Evolutionary conservation across 2,797 vertebrate genomes (phyloP).

Genomic region (Pogonophryne albipinna): DNA sequence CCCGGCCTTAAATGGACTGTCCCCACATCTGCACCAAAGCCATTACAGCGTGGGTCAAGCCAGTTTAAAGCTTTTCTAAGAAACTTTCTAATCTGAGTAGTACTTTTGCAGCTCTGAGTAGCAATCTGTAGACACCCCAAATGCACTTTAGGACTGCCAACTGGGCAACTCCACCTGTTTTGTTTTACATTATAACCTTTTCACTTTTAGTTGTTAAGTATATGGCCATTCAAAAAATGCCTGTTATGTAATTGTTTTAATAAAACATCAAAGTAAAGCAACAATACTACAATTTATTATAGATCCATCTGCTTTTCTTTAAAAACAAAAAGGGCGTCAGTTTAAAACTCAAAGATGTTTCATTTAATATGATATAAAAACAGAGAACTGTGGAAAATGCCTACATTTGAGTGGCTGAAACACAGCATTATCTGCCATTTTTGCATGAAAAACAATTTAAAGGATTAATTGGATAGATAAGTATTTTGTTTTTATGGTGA

Average conservation of each 20-base stretch:
- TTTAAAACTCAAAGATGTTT: too few relatives aligned
- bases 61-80: slow-evolving; percentile 44
- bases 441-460: too few relatives aligned
- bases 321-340: too few relatives aligned
- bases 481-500: too few relatives aligned
- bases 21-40: slow-evolving; percentile 58
- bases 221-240: too few relatives aligned
- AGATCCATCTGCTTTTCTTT: too few relatives aligned
- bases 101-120: slow-evolving; percentile 1
- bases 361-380: too few relatives aligned
- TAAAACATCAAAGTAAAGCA: slow-evolving; percentile 4
- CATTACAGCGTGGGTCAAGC: slow-evolving; percentile 61
- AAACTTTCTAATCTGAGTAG: slow-evolving; percentile 46
- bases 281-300: neutral
- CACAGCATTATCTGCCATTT: too few relatives aligned
- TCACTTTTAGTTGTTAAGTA: too few relatives aligned
- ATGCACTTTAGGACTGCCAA: neutral
- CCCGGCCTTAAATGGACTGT: slow-evolving; percentile 3
- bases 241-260: neutral
- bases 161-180: neutral
- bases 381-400: too few relatives aligned
- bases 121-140: neutral
- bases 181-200: neutral
- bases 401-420: too few relatives aligned
- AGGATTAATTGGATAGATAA: too few relatives aligned